Evolutionary conservation across 2,113 vertebrate species (phyloP), one percentile per base, ranked within the genome.

Genomic region (Sinosuthora webbiana): DNA sequence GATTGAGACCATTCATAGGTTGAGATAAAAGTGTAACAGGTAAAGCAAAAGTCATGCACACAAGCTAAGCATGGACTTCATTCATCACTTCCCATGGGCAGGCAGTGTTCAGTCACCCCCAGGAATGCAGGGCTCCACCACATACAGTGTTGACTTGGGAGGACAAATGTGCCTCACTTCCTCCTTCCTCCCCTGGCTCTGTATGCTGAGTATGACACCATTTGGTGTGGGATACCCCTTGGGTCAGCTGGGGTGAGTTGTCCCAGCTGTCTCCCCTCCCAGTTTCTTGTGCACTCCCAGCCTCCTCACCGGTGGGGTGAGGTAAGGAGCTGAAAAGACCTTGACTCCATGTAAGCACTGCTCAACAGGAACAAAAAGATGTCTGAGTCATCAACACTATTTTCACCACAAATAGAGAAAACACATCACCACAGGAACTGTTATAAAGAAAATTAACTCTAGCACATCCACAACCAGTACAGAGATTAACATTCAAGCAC

Each of bases 131-230:
- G 35, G 44, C 15, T 69, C 35, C 33, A 52, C 19, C 33, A 23
- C 0, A 2, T 0, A 0, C 19, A 49, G 3, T 0, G 0, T 0
- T 31, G 2, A 73, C 33, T 64, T 41, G 13, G 33, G 41, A 77
- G 73, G 13, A 81, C 14, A 59, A 80, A 81, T 0, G 0, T 11
- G 11, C 6, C 21, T 37, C 14, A 7, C 14, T 31, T 42, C 15
- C 21, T 59, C 4, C 67, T 50, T 1, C 62, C 44, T 57, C 31
- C 45, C 11, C 28, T 7, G 6, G 62, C 19, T 77, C 62, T 65
- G 11, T 10, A n/a, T 6, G 25, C 71, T 55, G n/a, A 22, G 25
- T 20, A 17, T 20, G 17, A 52, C 2, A 2, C 15, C 41, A 33
- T 0, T 33, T 5, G 23, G 74, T n/a, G 2, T 23, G 15, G 22